Evolutionary conservation across 2,888 invertebrate genomes (phyloP), one percentile per base, ranked within the genome.

Genomic region (Parasteatoda lunata): DNA sequence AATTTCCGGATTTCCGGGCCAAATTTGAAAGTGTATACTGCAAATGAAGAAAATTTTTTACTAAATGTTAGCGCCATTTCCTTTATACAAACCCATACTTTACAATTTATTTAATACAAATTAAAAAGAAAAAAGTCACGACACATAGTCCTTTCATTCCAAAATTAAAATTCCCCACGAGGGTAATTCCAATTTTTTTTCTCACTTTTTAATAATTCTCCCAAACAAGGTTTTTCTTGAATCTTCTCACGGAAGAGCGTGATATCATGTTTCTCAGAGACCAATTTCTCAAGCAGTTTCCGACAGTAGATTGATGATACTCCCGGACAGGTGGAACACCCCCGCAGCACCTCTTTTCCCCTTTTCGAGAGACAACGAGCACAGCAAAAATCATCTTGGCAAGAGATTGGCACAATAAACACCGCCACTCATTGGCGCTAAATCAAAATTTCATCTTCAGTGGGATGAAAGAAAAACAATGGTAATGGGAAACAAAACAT

Each of bases 251-350:
- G 71, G 70, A 72, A 80, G 65, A 80, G 48, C 66, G 59, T 79
- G 71, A 79, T 49, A 59, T 59, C 59, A 59, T 59, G 49, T 59
- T 52, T 15, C 49, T 51, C 69, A 8, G 47, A 66, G 80, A 72
- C 80, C 70, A 72, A 70, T 72, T 80, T 80, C 72, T 70, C 70
- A 69, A 30, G 70, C 13, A 66, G 80, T 73, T 80, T 80, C 80
- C 80, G 80, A 80, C 80, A 80, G 71, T 52, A 73, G 80, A 80
- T 80, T 72, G 80, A 80, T 80, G 80, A 72, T 73, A 66, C 65
- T 65, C 13, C n/a, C 51, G 70, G 72, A 66, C 72, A 80, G 72
- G 73, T 72, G 80, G 72, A 49, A 80, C 80, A 64, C 80, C 80
- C 79, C 77, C 77, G 71, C 79, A 13, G n/a, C 72, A n/a, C 9